Evolutionary conservation across 2,888 invertebrate genomes (phyloP).

Genomic region (Julus scanicus): DNA sequence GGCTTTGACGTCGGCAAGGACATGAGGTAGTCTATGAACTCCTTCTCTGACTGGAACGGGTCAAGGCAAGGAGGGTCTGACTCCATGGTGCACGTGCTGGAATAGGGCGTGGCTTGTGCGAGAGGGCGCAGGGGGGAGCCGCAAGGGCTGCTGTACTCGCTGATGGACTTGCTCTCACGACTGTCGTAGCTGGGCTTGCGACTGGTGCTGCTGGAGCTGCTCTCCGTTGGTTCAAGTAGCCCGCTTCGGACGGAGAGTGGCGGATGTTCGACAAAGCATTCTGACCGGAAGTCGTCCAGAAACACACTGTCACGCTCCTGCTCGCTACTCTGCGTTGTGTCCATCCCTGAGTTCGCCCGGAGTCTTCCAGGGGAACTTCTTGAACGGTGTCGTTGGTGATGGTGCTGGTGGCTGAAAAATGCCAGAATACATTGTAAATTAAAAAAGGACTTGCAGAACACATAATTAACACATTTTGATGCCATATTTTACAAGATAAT

Average conservation of each 20-base stretch:
- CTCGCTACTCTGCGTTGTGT: too few relatives aligned
- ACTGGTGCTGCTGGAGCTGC: conserved; percentile 21
- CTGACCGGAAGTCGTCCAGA: too few relatives aligned
- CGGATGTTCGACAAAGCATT: too few relatives aligned
- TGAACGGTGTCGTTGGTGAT: too few relatives aligned
- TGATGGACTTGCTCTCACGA: conserved; percentile 51
- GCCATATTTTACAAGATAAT: too few relatives aligned
- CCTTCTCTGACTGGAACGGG: conserved; percentile 55
- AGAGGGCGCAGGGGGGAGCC: conserved; percentile 8
- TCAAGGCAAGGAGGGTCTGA: background rate
- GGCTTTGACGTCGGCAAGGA: conserved; percentile 50
- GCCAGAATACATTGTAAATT: too few relatives aligned
- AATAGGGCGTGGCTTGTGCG: background rate
- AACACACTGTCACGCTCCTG: too few relatives aligned
- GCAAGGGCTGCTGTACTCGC: conserved; percentile 47
- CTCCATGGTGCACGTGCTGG: conserved; percentile 44
- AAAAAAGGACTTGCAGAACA: too few relatives aligned
- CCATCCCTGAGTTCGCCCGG: too few relatives aligned
- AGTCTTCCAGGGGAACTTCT: too few relatives aligned
- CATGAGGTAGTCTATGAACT: conserved; percentile 55
- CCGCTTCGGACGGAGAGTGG: background rate
- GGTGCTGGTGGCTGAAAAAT: too few relatives aligned
- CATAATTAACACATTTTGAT: too few relatives aligned
- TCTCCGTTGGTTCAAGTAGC: background rate
- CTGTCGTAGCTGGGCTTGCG: conserved; percentile 51